Evolutionary conservation across 2,113 vertebrate species (phyloP), one percentile per base, ranked within the genome.

Genomic region (Pachypanchax playfairii): DNA sequence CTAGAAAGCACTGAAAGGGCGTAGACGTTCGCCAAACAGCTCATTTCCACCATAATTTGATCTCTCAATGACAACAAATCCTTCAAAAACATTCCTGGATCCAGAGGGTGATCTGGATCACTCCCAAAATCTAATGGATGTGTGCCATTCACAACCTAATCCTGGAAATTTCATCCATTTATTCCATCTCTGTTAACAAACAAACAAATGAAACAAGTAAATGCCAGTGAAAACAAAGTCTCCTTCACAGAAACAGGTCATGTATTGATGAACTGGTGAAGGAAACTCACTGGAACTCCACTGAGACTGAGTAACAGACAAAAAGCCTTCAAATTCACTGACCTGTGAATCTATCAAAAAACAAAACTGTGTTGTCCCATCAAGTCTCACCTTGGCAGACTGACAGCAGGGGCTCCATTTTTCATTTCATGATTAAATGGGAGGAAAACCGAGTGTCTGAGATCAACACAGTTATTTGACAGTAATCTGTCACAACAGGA

Each of bases 401-500:
- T 0, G 70, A 52, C 56, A 65, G 55, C 41, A 8, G 15, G 20
- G 58, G 49, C 43, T 73, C 61, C 18, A 17, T 35, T 46, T 54
- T 31, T 48, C 44, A 41, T 47, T 41, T 41, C 54, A 59, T 52
- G 77, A 79, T 33, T 60, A 54, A 80, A 53, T 31, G 61, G 52
- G 33, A 54, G 3, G 6, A 1, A 26, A 58, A 15, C 2, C 6
- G 28, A 17, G 57, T 17, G 59, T 54, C 10, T 44, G 60, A 50
- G 73, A 63, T 53, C 1, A 6, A 44, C 59, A 55, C 21, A 70
- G 43, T 15, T 36, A 44, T 29, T 13, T 0, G 9, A 58, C 35
- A n/a, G n/a, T 18, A 4, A 79, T 86, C 36, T 5, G 60, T 86
- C 65, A 77, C n/a, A n/a, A n/a, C n/a, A n/a, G n/a, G n/a, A n/a